Evolutionary conservation across 1,140 invertebrate genomes (phyloP), one percentile per base, ranked within the genome.

Genomic region (Aphaenogaster ashmeadi): DNA sequence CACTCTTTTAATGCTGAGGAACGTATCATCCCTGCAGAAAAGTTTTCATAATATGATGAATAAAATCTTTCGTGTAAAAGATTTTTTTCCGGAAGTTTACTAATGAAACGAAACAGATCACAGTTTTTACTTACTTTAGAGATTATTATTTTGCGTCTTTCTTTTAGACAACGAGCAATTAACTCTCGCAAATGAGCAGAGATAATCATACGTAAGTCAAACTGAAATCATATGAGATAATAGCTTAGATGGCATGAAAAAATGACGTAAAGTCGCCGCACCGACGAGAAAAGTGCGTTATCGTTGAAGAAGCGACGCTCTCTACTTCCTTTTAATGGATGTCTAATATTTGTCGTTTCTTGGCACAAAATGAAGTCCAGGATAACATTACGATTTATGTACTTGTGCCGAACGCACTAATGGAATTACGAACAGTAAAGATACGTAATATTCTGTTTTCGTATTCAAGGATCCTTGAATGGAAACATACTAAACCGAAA

Each of bases 281-380:
- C 4, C 18, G 11, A 72, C 6, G 18, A 69, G 8, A 38, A 56
- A 41, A 6, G 0, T 13, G 2, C n/a, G 11, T 60, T 50, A 50
- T 74, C 18, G 4, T 27, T 3, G 2, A 18, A 36, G 18, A 38
- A 27, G 15, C 13, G n/a, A 47, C 15, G n/a, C 1, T 84, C 54
- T 84, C 56, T 60, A 58, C 11, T 36, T 72, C 15, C 27, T 66
- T 27, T 41, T 21, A 33, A 74, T 74, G 52, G n/a, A 38, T 74
- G n/a, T 71, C n/a, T 83, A 60, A 60, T 21, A 74, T 75, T 62
- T 62, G 15, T 47, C 27, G 5, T 81, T 71, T 71, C n/a, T 38
- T 84, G n/a, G 7, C 41, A 4, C 52, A 47, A 58, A 56, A n/a
- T 27, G 11, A 72, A 47, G 11, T n/a, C 47, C n/a, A 47, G 15